These are phyloP conservation scores for Apodemus agrarius DNA, from an alignment of 2,797 vertebrate species.

Conservation along the genomic window DNA sequence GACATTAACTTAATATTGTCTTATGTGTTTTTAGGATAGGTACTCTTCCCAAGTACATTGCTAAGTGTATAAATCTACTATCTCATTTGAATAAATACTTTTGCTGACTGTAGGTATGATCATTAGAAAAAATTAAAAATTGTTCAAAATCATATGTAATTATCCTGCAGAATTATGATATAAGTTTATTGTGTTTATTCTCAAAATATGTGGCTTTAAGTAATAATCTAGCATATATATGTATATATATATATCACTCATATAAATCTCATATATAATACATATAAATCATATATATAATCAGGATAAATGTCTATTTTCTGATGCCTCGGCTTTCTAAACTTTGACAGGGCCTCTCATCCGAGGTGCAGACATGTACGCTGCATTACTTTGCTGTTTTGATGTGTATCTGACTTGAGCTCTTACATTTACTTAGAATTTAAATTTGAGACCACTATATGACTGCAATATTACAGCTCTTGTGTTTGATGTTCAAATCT, in stretches of 20 bases:
- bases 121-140: background rate
- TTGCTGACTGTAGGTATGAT: background rate
- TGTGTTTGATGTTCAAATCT: background rate
- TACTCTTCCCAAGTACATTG: background rate
- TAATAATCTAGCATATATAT: background rate
- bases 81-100: constrained; percentile 4
- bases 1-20: background rate
- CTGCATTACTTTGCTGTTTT: background rate
- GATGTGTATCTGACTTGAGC: background rate
- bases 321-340: background rate
- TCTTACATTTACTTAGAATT: background rate
- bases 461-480: background rate
- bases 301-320: background rate
- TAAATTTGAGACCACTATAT: background rate
- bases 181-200: background rate
- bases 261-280: background rate
- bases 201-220: background rate
- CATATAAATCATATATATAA: background rate
- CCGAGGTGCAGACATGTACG: background rate
- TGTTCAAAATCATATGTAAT: background rate
- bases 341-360: background rate
- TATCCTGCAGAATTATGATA: background rate
- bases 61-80: constrained; percentile 19
- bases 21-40: background rate
- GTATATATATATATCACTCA: background rate